Percentiles rank a stretch among this genome's conserved stretches.
Evolutionary conservation across 64 coral and sea anemone species (phyloP).

Genomic region (Dendronephthya gigantea): DNA sequence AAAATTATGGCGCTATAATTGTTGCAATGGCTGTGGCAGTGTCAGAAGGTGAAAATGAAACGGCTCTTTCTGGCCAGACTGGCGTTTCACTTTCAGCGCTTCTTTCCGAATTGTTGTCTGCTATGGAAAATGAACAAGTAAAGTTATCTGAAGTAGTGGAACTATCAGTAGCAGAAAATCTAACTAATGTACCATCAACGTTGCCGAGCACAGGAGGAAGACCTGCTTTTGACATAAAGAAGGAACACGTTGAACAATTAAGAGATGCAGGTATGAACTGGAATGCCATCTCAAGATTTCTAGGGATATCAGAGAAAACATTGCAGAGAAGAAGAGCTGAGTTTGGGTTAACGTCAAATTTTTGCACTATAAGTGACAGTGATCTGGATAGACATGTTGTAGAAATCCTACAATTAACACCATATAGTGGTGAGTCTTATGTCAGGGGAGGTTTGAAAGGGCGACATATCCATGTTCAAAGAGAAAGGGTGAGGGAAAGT

Average conservation of each 20-base stretch:
- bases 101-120: constrained; percentile 29
- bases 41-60: neutral
- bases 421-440: constrained; percentile 33
- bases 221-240: constrained; percentile 30
- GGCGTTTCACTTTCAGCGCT: neutral
- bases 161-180: neutral
- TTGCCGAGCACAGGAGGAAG: no score
- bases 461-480: constrained; percentile 26
- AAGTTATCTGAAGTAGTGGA: neutral
- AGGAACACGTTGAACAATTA: constrained; percentile 29
- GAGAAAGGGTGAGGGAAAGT: constrained; percentile 22
- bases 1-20: constrained; percentile 14
- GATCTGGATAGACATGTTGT: constrained; percentile 21
- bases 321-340: constrained; percentile 25
- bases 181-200: neutral
- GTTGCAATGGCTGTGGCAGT: constrained; percentile 17
- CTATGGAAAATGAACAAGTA: neutral
- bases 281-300: constrained; percentile 18
- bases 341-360: constrained; percentile 20
- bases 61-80: neutral
- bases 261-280: constrained; percentile 42
- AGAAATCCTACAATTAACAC: constrained; percentile 40
- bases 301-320: constrained; percentile 47
- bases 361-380: constrained; percentile 20
- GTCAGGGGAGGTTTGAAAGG: constrained; percentile 30